phyloP scores from a whole-genome alignment of 2,888 invertebrate species.

The Teleogryllus oceanicus region DNA sequence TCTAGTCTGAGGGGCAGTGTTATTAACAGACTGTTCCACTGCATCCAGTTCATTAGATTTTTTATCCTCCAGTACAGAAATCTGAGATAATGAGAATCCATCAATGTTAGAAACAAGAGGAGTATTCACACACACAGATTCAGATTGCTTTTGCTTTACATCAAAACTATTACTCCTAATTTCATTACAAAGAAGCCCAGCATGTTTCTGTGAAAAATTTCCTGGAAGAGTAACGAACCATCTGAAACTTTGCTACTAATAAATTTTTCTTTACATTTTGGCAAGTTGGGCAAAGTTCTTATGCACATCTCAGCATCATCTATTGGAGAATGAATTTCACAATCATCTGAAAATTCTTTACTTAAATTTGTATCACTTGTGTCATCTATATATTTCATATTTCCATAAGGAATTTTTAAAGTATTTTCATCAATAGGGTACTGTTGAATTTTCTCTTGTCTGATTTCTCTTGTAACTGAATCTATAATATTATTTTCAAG shows the following conservation, averaged over 20 bases:
- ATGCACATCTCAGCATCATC: background rate
- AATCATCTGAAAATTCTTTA: background rate
- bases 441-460: background rate
- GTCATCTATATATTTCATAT: background rate
- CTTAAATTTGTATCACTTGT: constrained; percentile 6
- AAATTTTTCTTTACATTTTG: background rate
- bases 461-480: background rate
- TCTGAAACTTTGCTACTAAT: background rate
- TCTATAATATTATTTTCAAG: background rate
- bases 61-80: background rate
- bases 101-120: background rate
- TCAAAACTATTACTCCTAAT: background rate
- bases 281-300: background rate
- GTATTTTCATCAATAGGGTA: constrained; percentile 8
- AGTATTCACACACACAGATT: background rate
- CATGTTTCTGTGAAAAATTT: background rate
- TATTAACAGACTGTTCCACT: too few relatives aligned
- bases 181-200: background rate
- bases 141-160: background rate
- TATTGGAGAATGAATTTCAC: background rate
- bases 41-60: background rate
- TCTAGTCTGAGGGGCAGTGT: background rate
- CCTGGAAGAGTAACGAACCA: background rate
- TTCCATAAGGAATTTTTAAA: constrained; percentile 2
- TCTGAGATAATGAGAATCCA: background rate